Base-by-base conservation (phyloP, 35 echinoderm and acorn worm genomes). In the Eucidaris tribuloides region DNA sequence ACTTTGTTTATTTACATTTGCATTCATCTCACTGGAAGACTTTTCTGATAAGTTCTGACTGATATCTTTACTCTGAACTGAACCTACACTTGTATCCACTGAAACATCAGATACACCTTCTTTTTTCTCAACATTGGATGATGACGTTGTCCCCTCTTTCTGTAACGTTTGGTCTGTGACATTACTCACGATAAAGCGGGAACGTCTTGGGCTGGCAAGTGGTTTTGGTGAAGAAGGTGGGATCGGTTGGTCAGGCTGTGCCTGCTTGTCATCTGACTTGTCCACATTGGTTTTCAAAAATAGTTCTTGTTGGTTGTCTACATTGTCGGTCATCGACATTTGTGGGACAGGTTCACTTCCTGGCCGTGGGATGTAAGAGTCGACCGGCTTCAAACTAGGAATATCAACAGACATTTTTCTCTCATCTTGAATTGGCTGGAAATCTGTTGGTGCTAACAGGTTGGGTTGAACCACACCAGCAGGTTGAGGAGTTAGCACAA, bases 21-120 rank as follows among this genome's bases (percentile, higher is more conserved):
- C 60, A 66, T 43, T 44, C 62, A 74, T 15, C 42, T 88, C 76
- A 64, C 39, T 88, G 85, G 85, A 88, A 88, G 85, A 88, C 85
- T 81, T 88, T 81, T 74, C 68, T 74, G 9, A 22, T 35, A 74
- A 24, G 19, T 14, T 40, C 25, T 54, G 20, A 66, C 17, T 70
- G 48, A 49, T 40, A 52, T 52, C 84, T 62, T 34, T 79, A 32
- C 19, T 49, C 32, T 72, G 61, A 19, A 60, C 34, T 34, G 32
- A 30, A 7, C 30, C 20, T 65, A 50, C 42, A 70, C 25, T 65
- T 35, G 41, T 63, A 70, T 39, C 4, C 39, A 84, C 59, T 54
- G 82, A n/a, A n/a, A n/a, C n/a, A n/a, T n/a, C n/a, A n/a, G n/a
- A n/a, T n/a, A 45, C 40, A 30, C 62, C 42, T 71, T 44, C 36